A percentile compares a stretch with the other conserved stretches of the same genome.
Evolutionary conservation across 1,140 invertebrate species (phyloP).

Genomic region (Vanessa tameamea): DNA sequence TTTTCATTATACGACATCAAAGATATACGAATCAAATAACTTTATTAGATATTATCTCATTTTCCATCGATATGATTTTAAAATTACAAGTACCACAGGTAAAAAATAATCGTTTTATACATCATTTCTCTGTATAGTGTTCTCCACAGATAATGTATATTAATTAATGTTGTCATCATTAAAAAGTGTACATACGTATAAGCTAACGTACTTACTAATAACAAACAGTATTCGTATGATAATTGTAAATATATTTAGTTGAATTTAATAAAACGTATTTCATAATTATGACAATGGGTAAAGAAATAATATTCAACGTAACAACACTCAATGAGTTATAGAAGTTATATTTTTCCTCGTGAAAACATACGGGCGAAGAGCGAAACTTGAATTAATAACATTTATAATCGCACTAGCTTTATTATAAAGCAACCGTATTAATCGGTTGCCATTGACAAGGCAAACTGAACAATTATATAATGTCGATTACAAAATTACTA

Average conservation of each 20-base stretch:
- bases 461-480: no score
- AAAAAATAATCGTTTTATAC: neutral
- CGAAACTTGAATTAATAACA: no score
- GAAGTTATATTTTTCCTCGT: no score
- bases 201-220: slow-evolving; percentile 8
- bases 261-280: neutral
- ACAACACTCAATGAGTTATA: neutral
- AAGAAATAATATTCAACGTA: neutral
- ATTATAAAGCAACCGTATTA: no score
- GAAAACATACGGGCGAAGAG: no score
- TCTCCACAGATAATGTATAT: neutral
- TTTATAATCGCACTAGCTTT: no score
- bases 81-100: neutral
- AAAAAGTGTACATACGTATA: slow-evolving; percentile 2
- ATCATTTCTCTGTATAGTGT: neutral
- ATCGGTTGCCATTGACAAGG: no score
- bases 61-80: no score
- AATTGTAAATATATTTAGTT: slow-evolving; percentile 28
- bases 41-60: no score
- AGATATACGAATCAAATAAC: no score
- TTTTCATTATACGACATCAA: no score
- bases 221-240: slow-evolving; percentile 25
- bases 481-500: no score
- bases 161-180: slow-evolving; percentile 5
- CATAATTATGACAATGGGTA: neutral